Base-by-base conservation (phyloP, 2,888 invertebrate species). In the Portevinia maculata region DNA sequence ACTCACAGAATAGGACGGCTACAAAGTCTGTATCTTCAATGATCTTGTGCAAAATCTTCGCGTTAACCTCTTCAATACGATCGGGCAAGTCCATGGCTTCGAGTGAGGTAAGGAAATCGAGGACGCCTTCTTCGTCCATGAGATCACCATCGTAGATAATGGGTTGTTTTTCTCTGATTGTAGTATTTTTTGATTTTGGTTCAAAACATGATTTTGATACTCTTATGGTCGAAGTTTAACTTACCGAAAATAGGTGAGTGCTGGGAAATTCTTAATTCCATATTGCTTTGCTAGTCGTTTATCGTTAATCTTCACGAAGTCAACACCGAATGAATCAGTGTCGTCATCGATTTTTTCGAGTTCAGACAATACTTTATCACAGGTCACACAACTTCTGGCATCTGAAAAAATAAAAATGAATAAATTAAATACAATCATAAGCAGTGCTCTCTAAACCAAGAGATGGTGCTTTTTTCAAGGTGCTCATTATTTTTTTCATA, bases 101-200 rank as follows among this genome's bases (percentile, higher is more conserved):
- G 88, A 98, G 93, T 89, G 97, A 97, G 88, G 97, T 97, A 88
- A 98, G 92, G 92, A 98, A 98, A 92, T 97, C 97, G 90, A 98
- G 92, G 86, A 98, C 97, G 90, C 94, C 95, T 91, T 97, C 97
- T 91, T 97, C 97, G 92, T 97, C 97, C 97, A 97, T 97, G 91
- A 97, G 93, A 93, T 98, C 97, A 92, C 97, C 98, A 92, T 98
- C 98, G 92, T 98, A 98, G 89, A 98, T 96, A 91, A 98, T 97
- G 89, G 98, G 98, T 92, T 97, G 96, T 92, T 96, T 97, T 91
- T 98, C 96, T 92, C 98, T 95, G 79, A 34, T 19, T 19, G 24
- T n/a, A 13, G 39, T 48, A 52, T 28, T 32, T 32, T 52, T 17
- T 13, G 24, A 55, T 64, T 17, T 34, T 50, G 28, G 39, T 44